Base-by-base conservation (phyloP, 2,888 invertebrate genomes). In the Hirtodrosophila alboralis region DNA sequence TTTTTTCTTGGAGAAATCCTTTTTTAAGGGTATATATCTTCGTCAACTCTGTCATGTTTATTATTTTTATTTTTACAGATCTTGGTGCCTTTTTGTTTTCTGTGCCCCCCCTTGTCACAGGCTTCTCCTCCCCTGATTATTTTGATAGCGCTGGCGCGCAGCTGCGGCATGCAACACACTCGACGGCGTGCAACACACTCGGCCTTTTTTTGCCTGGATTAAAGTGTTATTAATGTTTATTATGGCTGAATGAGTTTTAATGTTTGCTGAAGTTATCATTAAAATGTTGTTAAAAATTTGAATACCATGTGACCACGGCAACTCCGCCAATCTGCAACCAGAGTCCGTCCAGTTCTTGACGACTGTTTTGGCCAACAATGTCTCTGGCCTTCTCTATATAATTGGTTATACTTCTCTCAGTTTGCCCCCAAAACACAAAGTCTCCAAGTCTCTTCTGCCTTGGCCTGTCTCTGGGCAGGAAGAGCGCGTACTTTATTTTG, bases 221-320 rank as follows among this genome's bases (percentile, higher is more conserved):
- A 87, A 88, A 88, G 84, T 88, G 87, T 87, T 88, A 87, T 88
- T 88, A 88, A 86, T 88, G 89, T 84, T 87, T 87, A 87, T 88
- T 87, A 86, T 72, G 78, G 68, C 80, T 75, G 88, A 88, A 87
- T 88, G 86, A 84, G 88, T 86, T 88, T 88, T 88, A 88, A 88
- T 87, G 86, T 85, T 84, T 75, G 74, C 77, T 76, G 77, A 86
- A 87, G 86, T 84, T 75, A 87, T 88, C 86, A 88, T 87, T 87
- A 87, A 88, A 87, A 84, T 78, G 84, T 79, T 87, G 87, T 84
- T 83, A 86, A 86, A n/a, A 84, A 83, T 83, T 83, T 86, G 87
- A 83, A 83, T 86, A 86, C 69, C 73, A 86, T 68, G 73, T 84
- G 86, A 60, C 57, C 31, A 31, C 56, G 36, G n/a, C n/a, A n/a